phyloP scores from a whole-genome alignment of 2,113 vertebrate genomes.

The Rafetus swinhoei region DNA sequence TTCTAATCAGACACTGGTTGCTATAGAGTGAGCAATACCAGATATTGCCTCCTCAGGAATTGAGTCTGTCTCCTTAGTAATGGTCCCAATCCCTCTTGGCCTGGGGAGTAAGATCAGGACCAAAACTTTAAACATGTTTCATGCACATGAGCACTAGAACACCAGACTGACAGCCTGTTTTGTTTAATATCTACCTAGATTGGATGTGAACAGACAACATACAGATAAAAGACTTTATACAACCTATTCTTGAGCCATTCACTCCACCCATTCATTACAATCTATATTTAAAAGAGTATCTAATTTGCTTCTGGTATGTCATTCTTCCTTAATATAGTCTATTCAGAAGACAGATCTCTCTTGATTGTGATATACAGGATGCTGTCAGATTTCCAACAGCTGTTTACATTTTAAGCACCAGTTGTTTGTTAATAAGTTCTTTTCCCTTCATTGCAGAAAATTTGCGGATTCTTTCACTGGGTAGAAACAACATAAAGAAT shows the following conservation, averaged over 20 bases:
- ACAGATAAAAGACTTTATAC: background rate
- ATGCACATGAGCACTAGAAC: background rate
- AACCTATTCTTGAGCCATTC: background rate
- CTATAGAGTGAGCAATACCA: background rate
- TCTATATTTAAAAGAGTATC: background rate
- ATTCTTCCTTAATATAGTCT: constrained; percentile 5
- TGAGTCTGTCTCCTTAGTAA: background rate
- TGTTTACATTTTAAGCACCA: constrained; percentile 3
- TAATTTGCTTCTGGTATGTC: background rate
- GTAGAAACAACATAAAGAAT: constrained; percentile 97
- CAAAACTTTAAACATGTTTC: background rate
- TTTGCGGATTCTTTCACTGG: constrained; percentile 92
- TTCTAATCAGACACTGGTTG: background rate
- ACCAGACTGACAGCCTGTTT: background rate
- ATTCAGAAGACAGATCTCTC: background rate
- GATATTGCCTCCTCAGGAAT: background rate
- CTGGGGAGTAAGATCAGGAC: background rate
- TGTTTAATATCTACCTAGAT: background rate
- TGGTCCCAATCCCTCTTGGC: background rate
- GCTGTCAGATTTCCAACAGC: background rate
- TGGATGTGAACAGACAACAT: background rate
- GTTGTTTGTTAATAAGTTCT: constrained; percentile 35
- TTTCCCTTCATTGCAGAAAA: constrained; percentile 85
- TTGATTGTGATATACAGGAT: background rate
- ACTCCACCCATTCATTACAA: background rate